A percentile compares a stretch with the other conserved stretches of the same genome.
Evolutionary conservation across 2,113 vertebrate species (phyloP).

Genomic region (Rhombomys opimus): DNA sequence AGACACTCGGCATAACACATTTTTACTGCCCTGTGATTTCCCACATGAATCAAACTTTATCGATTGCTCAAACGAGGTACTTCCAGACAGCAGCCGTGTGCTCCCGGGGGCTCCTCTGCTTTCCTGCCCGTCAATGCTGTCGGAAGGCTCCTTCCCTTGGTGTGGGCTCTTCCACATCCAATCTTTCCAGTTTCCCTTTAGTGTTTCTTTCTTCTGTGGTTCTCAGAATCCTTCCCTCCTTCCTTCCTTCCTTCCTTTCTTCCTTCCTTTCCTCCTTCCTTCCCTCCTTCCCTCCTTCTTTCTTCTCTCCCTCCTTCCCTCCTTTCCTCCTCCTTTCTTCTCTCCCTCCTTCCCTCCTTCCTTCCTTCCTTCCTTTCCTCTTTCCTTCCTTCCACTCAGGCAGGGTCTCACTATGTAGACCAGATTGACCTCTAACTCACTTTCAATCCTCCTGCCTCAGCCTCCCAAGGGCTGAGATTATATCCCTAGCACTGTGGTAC

Average conservation of each 20-base stretch:
- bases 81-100: neutral
- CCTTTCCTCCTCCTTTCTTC: too few relatives aligned
- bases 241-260: neutral
- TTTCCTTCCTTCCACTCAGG: neutral
- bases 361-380: neutral
- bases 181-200: neutral
- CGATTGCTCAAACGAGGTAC: neutral
- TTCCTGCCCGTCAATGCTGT: neutral
- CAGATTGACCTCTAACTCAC: neutral
- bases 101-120: neutral
- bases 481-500: neutral
- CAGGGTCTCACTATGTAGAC: neutral
- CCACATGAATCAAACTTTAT: constrained; percentile 53
- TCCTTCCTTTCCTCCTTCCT: neutral
- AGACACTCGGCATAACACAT: constrained; percentile 24
- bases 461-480: neutral
- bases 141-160: neutral
- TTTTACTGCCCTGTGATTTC: constrained; percentile 55
- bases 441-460: neutral
- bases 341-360: neutral
- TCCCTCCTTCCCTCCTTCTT: neutral
- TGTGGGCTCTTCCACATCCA: neutral
- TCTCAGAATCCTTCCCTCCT: neutral
- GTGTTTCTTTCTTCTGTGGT: constrained; percentile 13
- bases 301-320: neutral